These are phyloP conservation scores for Drosophila tanythrix DNA, from an alignment of 2,888 invertebrate species.

Conservation along the genomic window DNA sequence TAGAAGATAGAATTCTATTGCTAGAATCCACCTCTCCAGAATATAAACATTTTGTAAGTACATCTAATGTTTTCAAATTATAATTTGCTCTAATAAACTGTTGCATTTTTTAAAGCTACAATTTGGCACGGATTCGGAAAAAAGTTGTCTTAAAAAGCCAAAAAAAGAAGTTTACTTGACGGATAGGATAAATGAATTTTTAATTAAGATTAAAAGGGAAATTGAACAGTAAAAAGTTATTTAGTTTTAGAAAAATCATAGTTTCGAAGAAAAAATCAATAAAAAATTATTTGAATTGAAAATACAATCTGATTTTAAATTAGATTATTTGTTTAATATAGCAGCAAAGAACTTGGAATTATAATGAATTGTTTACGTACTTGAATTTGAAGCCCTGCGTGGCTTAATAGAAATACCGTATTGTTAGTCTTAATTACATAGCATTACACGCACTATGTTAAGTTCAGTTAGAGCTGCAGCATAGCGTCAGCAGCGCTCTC, in stretches of 20 bases:
- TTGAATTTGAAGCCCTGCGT: too few relatives aligned
- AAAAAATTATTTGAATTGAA: background rate
- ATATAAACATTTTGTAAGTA: constrained; percentile 88
- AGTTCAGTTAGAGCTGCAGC: too few relatives aligned
- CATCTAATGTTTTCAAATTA: background rate
- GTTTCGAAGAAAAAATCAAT: background rate
- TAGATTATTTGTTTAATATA: background rate
- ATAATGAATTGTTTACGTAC: too few relatives aligned
- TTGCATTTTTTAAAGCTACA: constrained; percentile 32
- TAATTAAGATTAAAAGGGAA: constrained; percentile 38
- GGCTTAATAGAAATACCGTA: too few relatives aligned
- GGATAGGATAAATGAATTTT: constrained; percentile 30
- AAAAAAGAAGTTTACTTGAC: constrained; percentile 33
- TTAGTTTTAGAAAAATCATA: background rate
- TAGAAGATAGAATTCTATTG: constrained; percentile 90
- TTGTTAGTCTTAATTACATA: too few relatives aligned
- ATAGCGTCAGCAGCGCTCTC: too few relatives aligned
- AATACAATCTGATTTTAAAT: background rate
- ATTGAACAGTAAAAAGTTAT: constrained; percentile 2
- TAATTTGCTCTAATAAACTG: background rate
- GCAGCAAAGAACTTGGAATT: too few relatives aligned
- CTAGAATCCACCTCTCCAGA: constrained; percentile 93
- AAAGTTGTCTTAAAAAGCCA: background rate
- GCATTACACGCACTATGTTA: too few relatives aligned
- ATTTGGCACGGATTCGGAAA: constrained; percentile 3